Evolutionary conservation across 2,113 vertebrate species (phyloP).

Genomic region (Stigmatopora nigra): DNA sequence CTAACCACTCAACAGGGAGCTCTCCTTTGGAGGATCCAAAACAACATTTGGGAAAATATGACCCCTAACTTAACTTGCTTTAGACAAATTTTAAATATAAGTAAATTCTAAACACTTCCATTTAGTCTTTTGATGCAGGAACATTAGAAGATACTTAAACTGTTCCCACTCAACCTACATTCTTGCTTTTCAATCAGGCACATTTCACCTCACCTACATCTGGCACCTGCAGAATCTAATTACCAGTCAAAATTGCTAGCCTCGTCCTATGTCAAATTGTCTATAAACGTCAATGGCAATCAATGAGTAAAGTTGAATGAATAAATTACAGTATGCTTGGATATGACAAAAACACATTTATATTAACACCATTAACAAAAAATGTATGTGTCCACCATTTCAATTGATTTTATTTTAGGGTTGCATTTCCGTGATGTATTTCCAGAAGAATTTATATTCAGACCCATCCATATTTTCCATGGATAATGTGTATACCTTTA

Average conservation of each 20-base stretch:
- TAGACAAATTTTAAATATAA: no score
- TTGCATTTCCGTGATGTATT: background rate
- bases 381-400: background rate
- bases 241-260: slow-evolving; percentile 25
- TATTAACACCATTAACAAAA: background rate
- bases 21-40: no score
- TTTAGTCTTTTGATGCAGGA: slow-evolving; percentile 11
- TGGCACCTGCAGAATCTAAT: slow-evolving; percentile 40
- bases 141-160: slow-evolving; percentile 13
- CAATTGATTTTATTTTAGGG: no score
- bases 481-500: background rate
- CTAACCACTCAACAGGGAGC: no score
- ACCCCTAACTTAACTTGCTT: background rate
- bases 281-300: no score
- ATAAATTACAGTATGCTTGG: background rate
- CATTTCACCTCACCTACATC: slow-evolving; percentile 30
- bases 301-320: background rate
- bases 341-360: background rate
- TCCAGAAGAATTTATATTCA: background rate
- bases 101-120: background rate
- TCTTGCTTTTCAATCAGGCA: slow-evolving; percentile 44
- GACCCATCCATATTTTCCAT: background rate
- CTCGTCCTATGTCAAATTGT: slow-evolving; percentile 1
- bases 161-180: slow-evolving; percentile 34
- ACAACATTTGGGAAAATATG: no score